Conservation (phyloP, 2,797 vertebrate genomes). For the Acanthopagrus latus region DNA sequence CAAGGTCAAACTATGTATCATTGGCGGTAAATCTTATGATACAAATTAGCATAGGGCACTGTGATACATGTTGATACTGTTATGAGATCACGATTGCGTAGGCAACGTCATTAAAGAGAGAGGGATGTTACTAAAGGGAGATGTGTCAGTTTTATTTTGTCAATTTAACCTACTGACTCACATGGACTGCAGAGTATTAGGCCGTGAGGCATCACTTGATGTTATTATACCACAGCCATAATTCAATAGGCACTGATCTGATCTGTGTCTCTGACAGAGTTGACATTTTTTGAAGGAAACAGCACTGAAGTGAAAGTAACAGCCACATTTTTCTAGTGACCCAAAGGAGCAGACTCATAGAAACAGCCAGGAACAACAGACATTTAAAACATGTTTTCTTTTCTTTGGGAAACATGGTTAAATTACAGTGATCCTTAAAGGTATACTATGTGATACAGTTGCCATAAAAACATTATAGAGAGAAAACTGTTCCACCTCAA, state of each 20-base stretch:
- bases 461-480: too few species aligned
- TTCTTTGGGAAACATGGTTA: not conserved
- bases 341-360: not conserved
- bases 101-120: slow-evolving; percentile 17
- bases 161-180: slow-evolving; percentile 64
- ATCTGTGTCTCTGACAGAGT: slow-evolving; percentile 50
- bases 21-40: slow-evolving; percentile 20
- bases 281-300: slow-evolving; percentile 56
- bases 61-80: slow-evolving; percentile 36
- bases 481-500: too few species aligned
- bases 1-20: slow-evolving; percentile 22
- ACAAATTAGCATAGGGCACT: slow-evolving; percentile 23
- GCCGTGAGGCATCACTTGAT: slow-evolving; percentile 56
- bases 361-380: not conserved
- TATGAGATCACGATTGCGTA: slow-evolving; percentile 36
- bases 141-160: slow-evolving; percentile 61
- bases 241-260: slow-evolving; percentile 50
- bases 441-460: too few species aligned
- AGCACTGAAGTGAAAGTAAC: slow-evolving; percentile 29
- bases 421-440: not conserved
- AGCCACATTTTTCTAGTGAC: slow-evolving; percentile 15
- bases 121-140: slow-evolving; percentile 38
- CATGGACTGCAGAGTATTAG: slow-evolving; percentile 39
- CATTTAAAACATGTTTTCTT: not conserved
- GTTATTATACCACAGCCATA: slow-evolving; percentile 57